These are phyloP conservation scores for Galemys pyrenaicus DNA, from an alignment of 2,113 vertebrate genomes.

Conservation along the genomic window DNA sequence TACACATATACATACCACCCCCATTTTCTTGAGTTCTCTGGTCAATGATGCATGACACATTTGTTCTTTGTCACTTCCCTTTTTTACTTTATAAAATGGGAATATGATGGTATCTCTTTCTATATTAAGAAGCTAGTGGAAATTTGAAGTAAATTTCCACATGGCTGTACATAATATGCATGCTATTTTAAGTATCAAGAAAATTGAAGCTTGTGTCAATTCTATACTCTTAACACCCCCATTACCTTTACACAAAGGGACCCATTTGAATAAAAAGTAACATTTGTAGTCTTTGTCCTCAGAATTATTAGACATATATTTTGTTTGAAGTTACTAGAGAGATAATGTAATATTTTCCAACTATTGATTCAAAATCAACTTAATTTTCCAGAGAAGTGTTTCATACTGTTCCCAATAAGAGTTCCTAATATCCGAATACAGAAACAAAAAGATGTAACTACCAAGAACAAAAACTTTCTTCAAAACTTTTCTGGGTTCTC, in stretches of 20 bases:
- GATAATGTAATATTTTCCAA: neutral
- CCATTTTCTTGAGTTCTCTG: neutral
- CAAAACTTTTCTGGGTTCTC: slow-evolving; percentile 48
- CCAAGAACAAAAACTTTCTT: slow-evolving; percentile 28
- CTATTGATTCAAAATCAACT: slow-evolving; percentile 2
- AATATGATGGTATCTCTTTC: slow-evolving; percentile 29
- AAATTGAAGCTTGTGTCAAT: neutral
- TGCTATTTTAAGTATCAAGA: neutral
- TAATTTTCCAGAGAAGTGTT: slow-evolving; percentile 35
- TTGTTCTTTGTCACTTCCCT: slow-evolving; percentile 44
- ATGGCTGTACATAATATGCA: neutral
- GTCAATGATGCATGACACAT: slow-evolving; percentile 31
- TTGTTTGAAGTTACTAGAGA: neutral
- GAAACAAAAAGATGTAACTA: neutral
- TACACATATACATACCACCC: neutral
- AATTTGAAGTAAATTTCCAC: slow-evolving; percentile 65
- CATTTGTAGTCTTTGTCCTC: neutral
- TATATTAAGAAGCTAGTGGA: slow-evolving; percentile 39
- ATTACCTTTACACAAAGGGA: neutral
- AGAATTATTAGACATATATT: neutral
- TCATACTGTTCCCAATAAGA: neutral
- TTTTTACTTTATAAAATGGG: slow-evolving; percentile 61
- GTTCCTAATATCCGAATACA: neutral
- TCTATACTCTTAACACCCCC: neutral
- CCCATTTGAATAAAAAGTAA: neutral